These are phyloP conservation scores for Eretmocerus hayati DNA, from an alignment of 2,888 invertebrate species.

Conservation along the genomic window DNA sequence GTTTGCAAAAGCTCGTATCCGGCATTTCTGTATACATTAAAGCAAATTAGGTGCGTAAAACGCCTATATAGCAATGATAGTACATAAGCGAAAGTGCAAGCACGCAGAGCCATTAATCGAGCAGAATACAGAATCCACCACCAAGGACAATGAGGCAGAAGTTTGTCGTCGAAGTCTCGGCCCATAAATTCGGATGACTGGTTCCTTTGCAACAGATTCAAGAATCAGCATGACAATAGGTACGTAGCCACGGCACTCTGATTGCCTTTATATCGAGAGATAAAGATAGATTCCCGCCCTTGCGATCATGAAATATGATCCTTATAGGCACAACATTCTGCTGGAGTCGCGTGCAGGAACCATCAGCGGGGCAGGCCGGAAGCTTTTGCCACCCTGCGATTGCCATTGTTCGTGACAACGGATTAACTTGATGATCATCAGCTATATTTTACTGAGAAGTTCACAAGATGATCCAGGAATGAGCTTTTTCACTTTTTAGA, in stretches of 20 bases:
- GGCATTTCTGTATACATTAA: too few relatives aligned
- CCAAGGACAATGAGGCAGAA: constrained; percentile 1
- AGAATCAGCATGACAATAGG: constrained; percentile 21
- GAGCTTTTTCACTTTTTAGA: too few relatives aligned
- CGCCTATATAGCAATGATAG: too few relatives aligned
- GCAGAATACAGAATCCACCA: not conserved
- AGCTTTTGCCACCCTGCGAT: constrained; percentile 12
- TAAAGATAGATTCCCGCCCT: too few relatives aligned
- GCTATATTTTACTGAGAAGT: too few relatives aligned
- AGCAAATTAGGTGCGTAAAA: too few relatives aligned
- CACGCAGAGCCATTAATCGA: constrained; percentile 6
- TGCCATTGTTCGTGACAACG: constrained; percentile 20
- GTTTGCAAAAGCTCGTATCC: too few relatives aligned
- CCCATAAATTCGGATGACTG: constrained; percentile 23
- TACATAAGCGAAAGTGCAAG: too few relatives aligned
- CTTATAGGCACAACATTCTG: too few relatives aligned
- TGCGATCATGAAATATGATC: too few relatives aligned
- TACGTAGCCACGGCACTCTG: constrained; percentile 15
- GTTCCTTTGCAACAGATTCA: constrained; percentile 5
- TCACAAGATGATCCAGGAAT: too few relatives aligned
- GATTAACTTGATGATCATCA: constrained; percentile 23
- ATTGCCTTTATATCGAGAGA: constrained; percentile 11
- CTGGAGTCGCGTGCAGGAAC: too few relatives aligned
- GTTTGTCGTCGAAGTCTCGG: not conserved
- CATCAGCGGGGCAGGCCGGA: not conserved